Evolutionary conservation across 1,140 invertebrate species (phyloP), one percentile per base, ranked within the genome.

Genomic region (Armadillidium nasatum): DNA sequence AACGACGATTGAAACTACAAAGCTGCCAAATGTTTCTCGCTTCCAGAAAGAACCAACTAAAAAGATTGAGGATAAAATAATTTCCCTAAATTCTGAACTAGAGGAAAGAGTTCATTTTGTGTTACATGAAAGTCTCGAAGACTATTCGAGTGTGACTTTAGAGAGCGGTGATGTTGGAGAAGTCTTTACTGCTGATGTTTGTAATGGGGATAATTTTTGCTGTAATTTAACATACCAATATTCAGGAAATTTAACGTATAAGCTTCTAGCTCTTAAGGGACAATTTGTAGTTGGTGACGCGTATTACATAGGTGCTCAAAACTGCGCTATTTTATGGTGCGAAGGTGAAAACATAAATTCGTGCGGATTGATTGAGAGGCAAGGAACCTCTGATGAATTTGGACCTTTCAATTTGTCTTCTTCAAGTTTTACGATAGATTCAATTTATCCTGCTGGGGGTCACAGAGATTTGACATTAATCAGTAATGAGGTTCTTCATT

Each of bases 1-100:
- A 33, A 73, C 73, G 13, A 74, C 77, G 11, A 60, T 60, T 7
- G 50, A 13, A 15, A 19, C 50, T 19, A 33, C 33, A 33, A 33
- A 33, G 6, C 33, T 1, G 6, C 33, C 33, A 33, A 33, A 60
- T 19, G 11, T 15, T 13, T 13, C 11, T 2, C 33, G 1, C 6
- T 1, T 33, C 33, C 33, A 33, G 33, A 33, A 33, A 33, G 6
- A 33, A 33, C 6, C 33, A 1, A 33, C 33, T 33, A 33, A 33
- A 33, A 60, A 19, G 11, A 60, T 7, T 2, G 11, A 15, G 7
- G 19, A 60, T 60, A 33, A 33, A 33, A 33, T 33, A 1, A 33
- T 33, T 3, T 3, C 1, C 33, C 19, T 60, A 19, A 60, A 60
- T 60, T 1, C 19, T 15, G 7, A 60, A 13, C 11, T 15, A 7